Conservation (phyloP, 2,113 vertebrate species). For the Cryptoleucopteryx plumbea region DNA sequence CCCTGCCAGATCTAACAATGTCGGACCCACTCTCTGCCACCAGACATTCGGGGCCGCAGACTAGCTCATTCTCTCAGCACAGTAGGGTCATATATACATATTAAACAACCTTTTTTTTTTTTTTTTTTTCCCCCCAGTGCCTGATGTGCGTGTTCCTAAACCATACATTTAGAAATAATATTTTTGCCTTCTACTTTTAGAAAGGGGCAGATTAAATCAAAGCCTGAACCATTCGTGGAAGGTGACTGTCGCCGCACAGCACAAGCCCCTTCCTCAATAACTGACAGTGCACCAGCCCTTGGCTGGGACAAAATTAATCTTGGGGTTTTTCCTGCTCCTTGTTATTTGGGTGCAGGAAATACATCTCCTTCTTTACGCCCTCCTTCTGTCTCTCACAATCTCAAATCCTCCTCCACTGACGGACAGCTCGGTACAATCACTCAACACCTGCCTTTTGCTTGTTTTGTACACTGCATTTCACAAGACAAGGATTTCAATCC, state of each 20-base stretch:
- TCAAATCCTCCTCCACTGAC: neutral
- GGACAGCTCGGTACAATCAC: neutral
- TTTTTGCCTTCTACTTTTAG: neutral
- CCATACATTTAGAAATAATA: fast-evolving
- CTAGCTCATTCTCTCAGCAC: neutral
- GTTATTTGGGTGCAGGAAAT: conserved; percentile 5
- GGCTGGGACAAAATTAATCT: conserved; percentile 50
- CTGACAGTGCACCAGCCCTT: neutral
- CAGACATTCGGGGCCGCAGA: neutral
- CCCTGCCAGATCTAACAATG: neutral
- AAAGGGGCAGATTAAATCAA: neutral
- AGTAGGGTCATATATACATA: neutral
- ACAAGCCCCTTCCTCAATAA: neutral
- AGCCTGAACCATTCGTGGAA: neutral
- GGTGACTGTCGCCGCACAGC: neutral
- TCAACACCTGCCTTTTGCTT: neutral
- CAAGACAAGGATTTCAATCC: neutral
- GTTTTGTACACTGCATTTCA: neutral
- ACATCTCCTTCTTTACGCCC: neutral
- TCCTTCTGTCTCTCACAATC: neutral
- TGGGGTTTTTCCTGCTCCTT: neutral
- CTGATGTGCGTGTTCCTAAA: neutral
- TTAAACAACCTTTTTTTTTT: neutral
- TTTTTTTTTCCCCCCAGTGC: fast-evolving
- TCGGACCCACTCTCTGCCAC: neutral